phyloP scores from a whole-genome alignment of 2,888 invertebrate species.

The Clunio marinus region DNA sequence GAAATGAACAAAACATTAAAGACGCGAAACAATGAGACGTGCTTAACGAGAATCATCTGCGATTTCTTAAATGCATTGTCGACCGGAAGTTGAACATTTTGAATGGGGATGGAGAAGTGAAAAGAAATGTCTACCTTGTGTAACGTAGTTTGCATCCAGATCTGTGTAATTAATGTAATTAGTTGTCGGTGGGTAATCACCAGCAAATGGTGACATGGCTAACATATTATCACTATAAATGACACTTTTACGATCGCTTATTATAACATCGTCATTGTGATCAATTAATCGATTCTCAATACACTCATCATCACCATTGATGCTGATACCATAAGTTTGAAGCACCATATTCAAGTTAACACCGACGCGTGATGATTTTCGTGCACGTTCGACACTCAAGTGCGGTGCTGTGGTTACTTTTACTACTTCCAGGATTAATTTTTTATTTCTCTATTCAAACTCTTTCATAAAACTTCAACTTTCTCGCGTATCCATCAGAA shows the following conservation, averaged over 20 bases:
- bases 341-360: constrained; percentile 46
- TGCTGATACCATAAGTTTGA: constrained; percentile 48
- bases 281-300: constrained; percentile 25
- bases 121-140: constrained; percentile 27
- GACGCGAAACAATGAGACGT: constrained; percentile 15
- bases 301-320: constrained; percentile 40
- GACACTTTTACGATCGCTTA: constrained; percentile 43
- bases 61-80: background rate
- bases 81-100: background rate
- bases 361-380: background rate
- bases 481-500: no score
- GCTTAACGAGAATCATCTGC: constrained; percentile 27
- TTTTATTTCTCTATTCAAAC: background rate
- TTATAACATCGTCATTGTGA: constrained; percentile 36
- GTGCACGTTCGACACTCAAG: background rate
- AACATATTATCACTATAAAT: constrained; percentile 46
- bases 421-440: constrained; percentile 34
- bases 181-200: constrained; percentile 47
- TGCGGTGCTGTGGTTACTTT: no score
- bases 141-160: constrained; percentile 47
- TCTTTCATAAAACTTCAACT: background rate
- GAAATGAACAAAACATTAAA: constrained; percentile 9
- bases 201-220: constrained; percentile 46
- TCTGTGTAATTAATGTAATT: constrained; percentile 47
- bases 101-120: background rate